These are phyloP conservation scores for Geopemphigus sp. DNA, from an alignment of 1,140 invertebrate species.

Conservation along the genomic window DNA sequence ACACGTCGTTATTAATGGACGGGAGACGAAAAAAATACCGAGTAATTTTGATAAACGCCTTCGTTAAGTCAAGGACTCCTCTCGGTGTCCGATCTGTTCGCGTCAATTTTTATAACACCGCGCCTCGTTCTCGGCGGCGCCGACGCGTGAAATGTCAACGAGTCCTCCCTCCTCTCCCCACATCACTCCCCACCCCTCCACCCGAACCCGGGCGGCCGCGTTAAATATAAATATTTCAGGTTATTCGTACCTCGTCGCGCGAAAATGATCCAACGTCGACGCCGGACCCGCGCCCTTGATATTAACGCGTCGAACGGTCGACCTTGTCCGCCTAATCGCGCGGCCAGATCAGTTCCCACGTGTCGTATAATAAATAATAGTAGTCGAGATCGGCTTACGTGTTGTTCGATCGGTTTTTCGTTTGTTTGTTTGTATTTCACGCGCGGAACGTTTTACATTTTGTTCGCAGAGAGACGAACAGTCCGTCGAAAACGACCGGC, in stretches of 20 bases:
- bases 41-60: slow-evolving; percentile 44
- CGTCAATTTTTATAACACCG: slow-evolving; percentile 38
- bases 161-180: too few species aligned
- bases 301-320: too few species aligned
- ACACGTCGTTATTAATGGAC: slow-evolving; percentile 38
- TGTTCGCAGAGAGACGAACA: slow-evolving; percentile 60
- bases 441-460: too few species aligned
- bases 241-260: background rate
- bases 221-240: slow-evolving; percentile 28
- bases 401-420: too few species aligned
- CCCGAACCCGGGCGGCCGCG: too few species aligned
- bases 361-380: too few species aligned
- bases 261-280: background rate
- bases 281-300: background rate
- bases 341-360: too few species aligned
- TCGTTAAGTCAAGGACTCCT: slow-evolving; percentile 36
- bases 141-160: slow-evolving; percentile 26
- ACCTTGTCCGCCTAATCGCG: too few species aligned
- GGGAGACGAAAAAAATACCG: slow-evolving; percentile 30
- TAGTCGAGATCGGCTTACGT: too few species aligned
- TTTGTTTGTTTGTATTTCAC: too few species aligned
- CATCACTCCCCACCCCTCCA: too few species aligned
- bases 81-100: slow-evolving; percentile 25
- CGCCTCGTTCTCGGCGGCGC: slow-evolving; percentile 13
- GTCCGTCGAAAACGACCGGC: slow-evolving; percentile 57